phyloP scores from a whole-genome alignment of 2,888 invertebrate species.

The Panopea generosa region DNA sequence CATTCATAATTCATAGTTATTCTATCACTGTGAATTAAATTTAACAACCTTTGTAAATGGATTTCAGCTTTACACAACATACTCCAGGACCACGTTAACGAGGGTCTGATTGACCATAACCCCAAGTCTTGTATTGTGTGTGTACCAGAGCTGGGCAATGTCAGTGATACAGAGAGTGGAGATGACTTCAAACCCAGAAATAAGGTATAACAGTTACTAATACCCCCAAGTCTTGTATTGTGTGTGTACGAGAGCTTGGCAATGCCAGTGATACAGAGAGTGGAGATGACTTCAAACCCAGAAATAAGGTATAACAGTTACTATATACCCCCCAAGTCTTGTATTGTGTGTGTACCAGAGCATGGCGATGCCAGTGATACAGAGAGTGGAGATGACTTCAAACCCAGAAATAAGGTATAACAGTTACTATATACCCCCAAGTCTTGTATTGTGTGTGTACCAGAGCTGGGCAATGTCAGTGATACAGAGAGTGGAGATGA shows the following conservation, averaged over 20 bases:
- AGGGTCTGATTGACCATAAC: constrained; percentile 94
- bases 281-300: constrained; percentile 73
- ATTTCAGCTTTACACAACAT: constrained; percentile 87
- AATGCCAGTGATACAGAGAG: constrained; percentile 74
- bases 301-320: constrained; percentile 5
- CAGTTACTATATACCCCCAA: too few relatives aligned
- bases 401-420: too few relatives aligned
- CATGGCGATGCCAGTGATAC: too few relatives aligned
- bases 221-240: constrained; percentile 92
- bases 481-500: too few relatives aligned
- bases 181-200: constrained; percentile 71
- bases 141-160: constrained; percentile 74
- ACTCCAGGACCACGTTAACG: constrained; percentile 92
- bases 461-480: too few relatives aligned
- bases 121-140: constrained; percentile 91
- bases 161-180: constrained; percentile 74
- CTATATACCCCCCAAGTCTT: too few relatives aligned
- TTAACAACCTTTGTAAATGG: too few relatives aligned
- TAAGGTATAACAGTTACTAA: not conserved
- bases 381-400: too few relatives aligned
- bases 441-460: too few relatives aligned
- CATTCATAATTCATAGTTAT: too few relatives aligned
- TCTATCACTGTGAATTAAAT: too few relatives aligned
- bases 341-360: too few relatives aligned
- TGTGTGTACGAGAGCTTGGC: constrained; percentile 85